Base-by-base conservation (phyloP, 2,888 invertebrate species). In the Zhengitettix transpicula region DNA sequence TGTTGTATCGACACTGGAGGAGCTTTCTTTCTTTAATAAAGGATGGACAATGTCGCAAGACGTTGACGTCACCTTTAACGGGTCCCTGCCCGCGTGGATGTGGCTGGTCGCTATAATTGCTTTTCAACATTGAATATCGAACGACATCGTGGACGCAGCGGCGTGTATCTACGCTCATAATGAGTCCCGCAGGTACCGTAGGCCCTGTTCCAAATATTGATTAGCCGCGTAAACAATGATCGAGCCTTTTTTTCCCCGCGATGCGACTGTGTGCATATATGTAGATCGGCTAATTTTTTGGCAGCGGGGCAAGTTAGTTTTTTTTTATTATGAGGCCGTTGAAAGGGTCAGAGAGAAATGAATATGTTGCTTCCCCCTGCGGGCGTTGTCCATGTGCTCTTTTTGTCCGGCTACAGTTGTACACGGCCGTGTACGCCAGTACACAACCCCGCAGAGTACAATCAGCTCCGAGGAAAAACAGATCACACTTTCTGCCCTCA, bases 131-230 rank as follows among this genome's bases (percentile, higher is more conserved):
- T 47, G 47, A 47, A 47, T 47, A 47, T n/a, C 47, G 47, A 47
- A 63, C 61, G 61, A 61, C 56, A 57, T 58, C 60, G 57, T 63
- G 58, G 55, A 53, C 58, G 55, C 62, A 65, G 15, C 28, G 28
- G 28, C 28, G 28, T 28, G 28, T 28, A 28, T 28, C 28, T 28
- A 28, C 28, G 28, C 47, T 40, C 47, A n/a, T 47, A 47, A 47
- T 47, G 47, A 68, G 71, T 73, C 73, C 73, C 73, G 67, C 41
- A 62, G 70, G 73, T 70, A 71, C 70, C 70, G 65, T 28, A 28
- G 28, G 3, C 28, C 28, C 28, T 28, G 28, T 28, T 57, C 61
- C 47, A 62, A 58, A 60, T 62, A 63, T 63, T 63, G 63, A 61
- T 61, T 58, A 60, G 44, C 51, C 58, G 51, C 57, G 58, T 63